Evolutionary conservation across 2,888 invertebrate genomes (phyloP).

Genomic region (Cremastinae sp.): DNA sequence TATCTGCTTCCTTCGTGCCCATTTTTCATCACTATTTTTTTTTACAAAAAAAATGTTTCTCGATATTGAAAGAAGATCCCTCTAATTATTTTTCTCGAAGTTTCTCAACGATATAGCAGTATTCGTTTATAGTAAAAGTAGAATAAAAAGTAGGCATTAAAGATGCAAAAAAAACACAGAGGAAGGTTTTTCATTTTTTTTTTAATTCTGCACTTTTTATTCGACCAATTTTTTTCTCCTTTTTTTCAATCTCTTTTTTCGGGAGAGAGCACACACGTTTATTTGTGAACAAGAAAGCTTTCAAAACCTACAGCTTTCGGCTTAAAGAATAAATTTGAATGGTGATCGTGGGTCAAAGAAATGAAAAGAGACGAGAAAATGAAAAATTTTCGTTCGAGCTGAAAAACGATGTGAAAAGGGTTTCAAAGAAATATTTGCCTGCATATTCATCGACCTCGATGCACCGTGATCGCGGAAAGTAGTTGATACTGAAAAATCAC

Average conservation of each 20-base stretch:
- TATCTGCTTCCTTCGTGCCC: background rate
- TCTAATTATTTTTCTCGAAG: background rate
- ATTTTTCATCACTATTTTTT: conserved; percentile 13
- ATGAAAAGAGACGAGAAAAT: conserved; percentile 29
- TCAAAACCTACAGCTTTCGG: conserved; percentile 2
- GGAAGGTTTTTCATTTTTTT: background rate
- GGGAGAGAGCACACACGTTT: conserved; percentile 15
- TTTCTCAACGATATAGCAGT: background rate
- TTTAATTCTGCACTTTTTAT: conserved; percentile 16
- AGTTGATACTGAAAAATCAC: background rate
- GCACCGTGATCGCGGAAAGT: background rate
- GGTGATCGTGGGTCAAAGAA: conserved; percentile 18
- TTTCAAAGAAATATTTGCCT: conserved; percentile 1
- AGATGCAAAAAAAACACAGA: background rate
- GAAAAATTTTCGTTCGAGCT: conserved; percentile 9
- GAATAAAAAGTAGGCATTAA: background rate
- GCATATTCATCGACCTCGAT: background rate
- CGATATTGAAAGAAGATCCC: conserved; percentile 4
- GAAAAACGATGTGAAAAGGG: conserved; percentile 35
- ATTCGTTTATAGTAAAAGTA: background rate
- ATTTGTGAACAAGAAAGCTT: conserved; percentile 33
- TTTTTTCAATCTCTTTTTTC: too few species aligned
- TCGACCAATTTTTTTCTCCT: background rate
- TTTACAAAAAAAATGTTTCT: background rate
- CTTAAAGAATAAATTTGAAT: conserved; percentile 38